phyloP scores from a whole-genome alignment of 37 sponge, comb jelly and placozoan genomes.

The Sycon ciliatum region DNA sequence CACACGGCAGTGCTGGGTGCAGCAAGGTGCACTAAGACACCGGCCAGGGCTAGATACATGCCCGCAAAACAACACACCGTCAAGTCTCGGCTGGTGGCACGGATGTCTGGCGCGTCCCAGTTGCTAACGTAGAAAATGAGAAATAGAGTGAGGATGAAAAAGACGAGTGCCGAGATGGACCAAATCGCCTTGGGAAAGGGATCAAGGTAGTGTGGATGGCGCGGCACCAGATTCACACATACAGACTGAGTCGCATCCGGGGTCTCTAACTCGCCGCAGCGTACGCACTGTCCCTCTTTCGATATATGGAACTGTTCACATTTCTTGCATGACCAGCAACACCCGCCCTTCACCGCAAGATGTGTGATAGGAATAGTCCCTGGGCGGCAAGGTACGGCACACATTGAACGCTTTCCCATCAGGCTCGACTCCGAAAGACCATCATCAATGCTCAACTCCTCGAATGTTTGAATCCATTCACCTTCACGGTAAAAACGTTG shows the following conservation, averaged over 20 bases:
- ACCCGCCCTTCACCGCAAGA: conserved; percentile 14
- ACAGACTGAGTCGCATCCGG: conserved; percentile 31
- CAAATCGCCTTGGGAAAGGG: conserved; percentile 29
- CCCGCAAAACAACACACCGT: conserved; percentile 35
- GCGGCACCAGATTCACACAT: conserved; percentile 24
- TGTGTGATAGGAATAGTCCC: conserved; percentile 28
- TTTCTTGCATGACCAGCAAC: conserved; percentile 60
- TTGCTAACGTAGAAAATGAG: conserved; percentile 28
- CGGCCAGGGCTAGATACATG: conserved; percentile 21
- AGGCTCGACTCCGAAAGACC: too few relatives aligned
- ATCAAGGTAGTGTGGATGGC: conserved; percentile 10
- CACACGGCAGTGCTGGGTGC: conserved; percentile 38
- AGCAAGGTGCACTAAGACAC: conserved; percentile 36
- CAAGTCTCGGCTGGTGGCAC: conserved; percentile 57
- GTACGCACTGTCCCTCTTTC: conserved; percentile 35
- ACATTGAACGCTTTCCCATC: too few relatives aligned
- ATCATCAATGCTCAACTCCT: too few relatives aligned
- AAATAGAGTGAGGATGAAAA: conserved; percentile 12
- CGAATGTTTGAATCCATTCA: too few relatives aligned
- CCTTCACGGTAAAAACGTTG: too few relatives aligned
- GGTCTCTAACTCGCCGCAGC: conserved; percentile 44
- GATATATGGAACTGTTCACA: too few relatives aligned
- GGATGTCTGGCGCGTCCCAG: conserved; percentile 26
- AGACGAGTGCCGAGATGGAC: conserved; percentile 18
- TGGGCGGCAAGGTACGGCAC: conserved; percentile 30